Evolutionary conservation across 2,113 vertebrate species (phyloP).

Genomic region (Narcine bancroftii): DNA sequence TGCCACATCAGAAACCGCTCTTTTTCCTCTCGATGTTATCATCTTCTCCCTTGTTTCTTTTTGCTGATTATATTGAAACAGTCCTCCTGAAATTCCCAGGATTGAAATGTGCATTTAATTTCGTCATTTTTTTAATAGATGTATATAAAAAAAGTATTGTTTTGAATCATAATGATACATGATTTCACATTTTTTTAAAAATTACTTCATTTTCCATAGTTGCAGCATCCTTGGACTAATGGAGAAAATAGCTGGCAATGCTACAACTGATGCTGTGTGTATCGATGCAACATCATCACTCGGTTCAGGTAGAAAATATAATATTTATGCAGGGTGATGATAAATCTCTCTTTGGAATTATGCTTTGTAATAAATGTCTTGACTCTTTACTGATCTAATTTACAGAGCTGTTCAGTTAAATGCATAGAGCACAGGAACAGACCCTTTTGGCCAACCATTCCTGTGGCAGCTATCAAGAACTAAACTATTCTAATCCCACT

Average conservation of each 20-base stretch:
- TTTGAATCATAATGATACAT: not conserved
- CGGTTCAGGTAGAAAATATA: not conserved
- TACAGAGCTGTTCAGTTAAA: too few species aligned
- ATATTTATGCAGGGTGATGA: not conserved
- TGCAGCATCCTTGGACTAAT: not conserved
- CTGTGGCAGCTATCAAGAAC: too few species aligned
- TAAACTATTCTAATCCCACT: too few species aligned
- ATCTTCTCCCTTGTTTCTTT: not conserved
- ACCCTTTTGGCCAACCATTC: too few species aligned
- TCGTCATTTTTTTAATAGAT: not conserved
- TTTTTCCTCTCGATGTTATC: too few species aligned
- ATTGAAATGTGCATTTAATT: not conserved
- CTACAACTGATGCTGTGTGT: not conserved
- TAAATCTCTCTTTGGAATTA: not conserved
- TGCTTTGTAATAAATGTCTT: not conserved
- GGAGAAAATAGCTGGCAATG: not conserved
- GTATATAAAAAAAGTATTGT: not conserved
- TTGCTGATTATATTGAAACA: not conserved
- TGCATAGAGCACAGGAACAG: too few species aligned
- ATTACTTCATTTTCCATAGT: not conserved
- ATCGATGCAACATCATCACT: not conserved
- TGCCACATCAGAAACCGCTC: too few species aligned
- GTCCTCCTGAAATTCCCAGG: not conserved
- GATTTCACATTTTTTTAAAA: not conserved
- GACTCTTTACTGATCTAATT: not conserved